These are phyloP conservation scores for Uromys caudimaculatus DNA, from an alignment of 2,797 vertebrate genomes.

Conservation along the genomic window DNA sequence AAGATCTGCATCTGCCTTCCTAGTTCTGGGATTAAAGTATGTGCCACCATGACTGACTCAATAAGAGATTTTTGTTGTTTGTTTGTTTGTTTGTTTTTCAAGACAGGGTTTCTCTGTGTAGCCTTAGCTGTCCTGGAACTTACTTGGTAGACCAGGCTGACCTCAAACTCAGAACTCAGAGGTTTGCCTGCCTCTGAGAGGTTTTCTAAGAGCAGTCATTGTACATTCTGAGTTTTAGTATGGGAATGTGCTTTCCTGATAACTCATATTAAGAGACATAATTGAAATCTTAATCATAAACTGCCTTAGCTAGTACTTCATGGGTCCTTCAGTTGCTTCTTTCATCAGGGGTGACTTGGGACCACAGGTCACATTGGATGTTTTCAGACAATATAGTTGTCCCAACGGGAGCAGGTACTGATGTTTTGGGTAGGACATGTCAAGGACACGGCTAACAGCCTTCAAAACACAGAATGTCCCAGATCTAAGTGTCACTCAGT, in stretches of 20 bases:
- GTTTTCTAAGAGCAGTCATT: neutral
- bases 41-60: neutral
- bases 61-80: neutral
- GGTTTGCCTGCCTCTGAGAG: neutral
- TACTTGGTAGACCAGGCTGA: neutral
- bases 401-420: neutral
- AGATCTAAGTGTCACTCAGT: neutral
- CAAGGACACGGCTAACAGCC: neutral
- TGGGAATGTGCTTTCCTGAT: neutral
- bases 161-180: neutral
- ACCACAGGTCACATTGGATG: neutral
- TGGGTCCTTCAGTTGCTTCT: neutral
- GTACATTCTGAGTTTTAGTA: neutral
- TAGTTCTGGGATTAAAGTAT: neutral
- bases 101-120: neutral
- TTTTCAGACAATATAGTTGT: neutral
- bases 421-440: neutral
- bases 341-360: neutral
- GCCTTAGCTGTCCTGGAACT: neutral
- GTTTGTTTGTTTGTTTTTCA: neutral
- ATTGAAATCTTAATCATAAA: neutral
- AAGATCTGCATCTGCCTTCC: neutral
- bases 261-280: neutral
- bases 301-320: neutral
- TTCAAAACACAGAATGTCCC: neutral